Conservation (phyloP, 2,797 vertebrate genomes). For the Pangasius larnaudii region DNA sequence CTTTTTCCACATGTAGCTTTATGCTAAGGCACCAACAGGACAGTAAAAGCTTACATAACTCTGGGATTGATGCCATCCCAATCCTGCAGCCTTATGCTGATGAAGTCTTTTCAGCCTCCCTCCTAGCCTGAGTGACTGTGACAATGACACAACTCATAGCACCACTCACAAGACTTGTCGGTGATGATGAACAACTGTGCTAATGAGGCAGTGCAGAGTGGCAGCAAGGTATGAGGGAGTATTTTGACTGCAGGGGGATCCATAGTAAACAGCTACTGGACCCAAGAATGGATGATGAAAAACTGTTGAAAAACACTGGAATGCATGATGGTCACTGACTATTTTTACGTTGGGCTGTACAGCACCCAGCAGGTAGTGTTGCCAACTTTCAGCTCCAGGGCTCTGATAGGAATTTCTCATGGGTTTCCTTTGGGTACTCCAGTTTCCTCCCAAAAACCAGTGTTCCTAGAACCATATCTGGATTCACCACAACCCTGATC, state of each 20-base stretch:
- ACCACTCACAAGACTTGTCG: background rate
- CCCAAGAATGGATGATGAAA: background rate
- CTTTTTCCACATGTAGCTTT: background rate
- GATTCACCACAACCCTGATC: background rate
- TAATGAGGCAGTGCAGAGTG: background rate
- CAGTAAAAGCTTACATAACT: background rate
- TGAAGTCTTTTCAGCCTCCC: background rate
- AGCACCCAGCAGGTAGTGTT: background rate
- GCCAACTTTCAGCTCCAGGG: background rate
- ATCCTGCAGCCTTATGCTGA: background rate
- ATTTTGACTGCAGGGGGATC: background rate
- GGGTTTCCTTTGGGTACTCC: background rate
- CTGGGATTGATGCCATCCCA: background rate
- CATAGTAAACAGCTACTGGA: background rate
- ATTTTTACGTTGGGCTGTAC: background rate
- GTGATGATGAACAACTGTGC: slow-evolving; percentile 9
- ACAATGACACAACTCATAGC: slow-evolving; percentile 7
- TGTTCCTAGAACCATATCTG: background rate
- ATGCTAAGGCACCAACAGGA: background rate
- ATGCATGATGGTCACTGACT: background rate
- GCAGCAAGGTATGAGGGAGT: background rate
- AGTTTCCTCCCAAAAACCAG: background rate
- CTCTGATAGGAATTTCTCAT: background rate
- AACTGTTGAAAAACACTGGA: background rate
- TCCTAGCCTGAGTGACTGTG: background rate